Percentiles rank a stretch among this genome's conserved stretches.
phyloP scores from a whole-genome alignment of 2,797 vertebrate species.

The Xenentodon cancila region DNA sequence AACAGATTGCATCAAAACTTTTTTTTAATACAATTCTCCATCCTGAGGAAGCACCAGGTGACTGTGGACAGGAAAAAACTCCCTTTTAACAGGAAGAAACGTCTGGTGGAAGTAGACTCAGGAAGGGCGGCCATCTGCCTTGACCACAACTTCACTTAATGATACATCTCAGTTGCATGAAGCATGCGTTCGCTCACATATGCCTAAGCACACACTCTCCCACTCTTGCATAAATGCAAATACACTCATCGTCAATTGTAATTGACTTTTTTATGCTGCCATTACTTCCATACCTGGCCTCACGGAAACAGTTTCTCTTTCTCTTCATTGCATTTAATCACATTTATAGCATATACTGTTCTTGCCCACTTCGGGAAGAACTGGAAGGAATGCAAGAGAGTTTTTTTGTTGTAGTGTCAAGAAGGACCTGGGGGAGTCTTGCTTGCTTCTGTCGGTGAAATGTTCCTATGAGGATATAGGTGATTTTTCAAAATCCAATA shows the following conservation, averaged over 20 bases:
- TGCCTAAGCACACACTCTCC: background rate
- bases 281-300: conserved; percentile 14
- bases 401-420: conserved; percentile 52
- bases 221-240: background rate
- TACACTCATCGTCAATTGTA: background rate
- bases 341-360: conserved; percentile 26
- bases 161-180: too few relatives aligned
- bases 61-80: too few relatives aligned
- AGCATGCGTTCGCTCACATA: too few relatives aligned
- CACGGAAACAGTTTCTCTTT: conserved; percentile 38
- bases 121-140: too few relatives aligned
- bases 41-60: too few relatives aligned
- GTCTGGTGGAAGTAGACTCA: too few relatives aligned
- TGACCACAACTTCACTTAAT: too few relatives aligned
- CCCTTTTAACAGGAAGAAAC: too few relatives aligned
- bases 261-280: background rate
- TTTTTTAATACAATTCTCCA: too few relatives aligned
- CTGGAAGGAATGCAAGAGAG: conserved; percentile 20
- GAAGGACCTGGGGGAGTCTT: conserved; percentile 47
- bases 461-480: conserved; percentile 35
- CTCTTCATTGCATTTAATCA: conserved; percentile 24
- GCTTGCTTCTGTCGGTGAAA: conserved; percentile 33
- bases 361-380: conserved; percentile 33
- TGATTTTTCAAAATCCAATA: conserved; percentile 60
- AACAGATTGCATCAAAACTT: too few relatives aligned